Percentiles rank a stretch among this genome's conserved stretches.
Evolutionary conservation across 2,113 vertebrate genomes (phyloP).

Genomic region (Thamnophis sirtalis): DNA sequence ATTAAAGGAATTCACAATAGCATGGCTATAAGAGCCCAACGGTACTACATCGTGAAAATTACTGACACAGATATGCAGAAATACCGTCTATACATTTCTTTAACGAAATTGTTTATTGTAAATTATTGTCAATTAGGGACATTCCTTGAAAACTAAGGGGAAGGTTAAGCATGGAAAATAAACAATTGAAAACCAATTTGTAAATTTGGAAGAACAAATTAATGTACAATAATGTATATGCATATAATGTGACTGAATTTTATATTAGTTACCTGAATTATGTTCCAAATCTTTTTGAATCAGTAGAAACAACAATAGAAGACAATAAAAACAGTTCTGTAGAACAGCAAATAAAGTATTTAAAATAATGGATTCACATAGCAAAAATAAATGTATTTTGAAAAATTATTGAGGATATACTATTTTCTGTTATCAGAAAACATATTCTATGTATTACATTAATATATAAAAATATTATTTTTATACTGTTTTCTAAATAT

Average conservation of each 20-base stretch:
- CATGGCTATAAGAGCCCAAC: not conserved
- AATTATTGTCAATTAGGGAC: not conserved
- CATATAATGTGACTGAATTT: not conserved
- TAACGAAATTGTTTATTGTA: not conserved
- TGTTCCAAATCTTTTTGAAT: not conserved
- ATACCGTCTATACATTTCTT: not conserved
- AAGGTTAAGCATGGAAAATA: not conserved
- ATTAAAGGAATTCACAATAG: not conserved
- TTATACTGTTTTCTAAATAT: no score
- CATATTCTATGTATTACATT: not conserved
- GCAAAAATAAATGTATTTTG: not conserved
- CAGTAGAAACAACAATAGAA: not conserved
- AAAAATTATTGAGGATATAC: not conserved
- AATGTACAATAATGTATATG: not conserved
- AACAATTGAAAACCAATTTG: not conserved
- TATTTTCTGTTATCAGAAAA: fast-evolving
- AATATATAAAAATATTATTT: not conserved
- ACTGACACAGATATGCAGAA: not conserved
- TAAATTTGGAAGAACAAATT: not conserved
- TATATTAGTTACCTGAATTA: not conserved
- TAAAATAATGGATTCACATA: not conserved
- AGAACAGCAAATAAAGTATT: not conserved
- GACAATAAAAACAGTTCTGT: not conserved
- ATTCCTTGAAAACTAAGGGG: not conserved
- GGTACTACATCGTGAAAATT: not conserved